Base-by-base conservation (phyloP, 1,140 invertebrate species). In the Chrysomallon squamiferum region DNA sequence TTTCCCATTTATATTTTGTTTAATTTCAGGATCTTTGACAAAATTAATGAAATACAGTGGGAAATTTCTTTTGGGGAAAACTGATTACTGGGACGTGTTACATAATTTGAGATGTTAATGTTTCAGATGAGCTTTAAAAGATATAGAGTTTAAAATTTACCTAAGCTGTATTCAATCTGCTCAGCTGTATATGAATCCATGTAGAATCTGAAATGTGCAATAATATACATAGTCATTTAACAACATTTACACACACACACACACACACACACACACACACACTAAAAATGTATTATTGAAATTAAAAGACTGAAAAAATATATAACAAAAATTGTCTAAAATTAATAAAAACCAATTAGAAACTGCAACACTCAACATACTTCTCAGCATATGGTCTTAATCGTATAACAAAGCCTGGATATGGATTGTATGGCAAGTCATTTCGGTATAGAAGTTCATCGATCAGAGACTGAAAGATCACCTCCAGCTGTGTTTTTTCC, bases 401-500 rank as follows among this genome's bases (percentile, higher is more conserved):
- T 47, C 74, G 62, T 6, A 62, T 25, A 15, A 74, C 72, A 65
- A 79, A 71, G 0, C 75, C 75, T 29, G 76, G 73, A 35, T 79
- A 80, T 33, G 78, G 78, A 43, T 80, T 80, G 47, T 78, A 80
- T 1, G 78, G 78, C 9, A 80, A 59, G 27, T 70, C 66, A 35
- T 64, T 57, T 35, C 73, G 58, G 29, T 72, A 63, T 15, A 80
- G 49, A 29, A 80, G 57, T 22, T 68, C 41, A 13, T 69, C 66
- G 2, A 78, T 59, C 20, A 77, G 56, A 6, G 66, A 49, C 3
- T 32, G 58, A 41, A 80, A 78, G 47, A 69, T 66, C 13, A 62
- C 62, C 56, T 79, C 72, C 29, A 79, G 41, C 2, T 61, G 68
- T 22, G 78, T 80, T 25, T 72, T 66, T 11, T 62, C 62, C 49